phyloP scores from a whole-genome alignment of 2,113 vertebrate genomes.

The Puma concolor region DNA sequence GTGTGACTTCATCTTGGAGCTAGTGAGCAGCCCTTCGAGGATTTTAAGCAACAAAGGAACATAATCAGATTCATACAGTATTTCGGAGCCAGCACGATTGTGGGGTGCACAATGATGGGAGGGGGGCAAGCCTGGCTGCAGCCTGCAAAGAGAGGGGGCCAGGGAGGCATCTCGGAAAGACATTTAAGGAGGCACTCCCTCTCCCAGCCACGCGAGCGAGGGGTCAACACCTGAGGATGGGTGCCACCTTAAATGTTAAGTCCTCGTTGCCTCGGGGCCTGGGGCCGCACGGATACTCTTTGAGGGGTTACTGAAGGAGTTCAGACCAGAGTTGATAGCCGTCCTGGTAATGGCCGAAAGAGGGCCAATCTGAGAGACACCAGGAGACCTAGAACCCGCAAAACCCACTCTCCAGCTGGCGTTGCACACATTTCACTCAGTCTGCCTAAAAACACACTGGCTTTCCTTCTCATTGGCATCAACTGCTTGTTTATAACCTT shows the following conservation, averaged over 20 bases:
- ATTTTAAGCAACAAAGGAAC: neutral
- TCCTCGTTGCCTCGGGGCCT: neutral
- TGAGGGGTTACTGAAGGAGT: neutral
- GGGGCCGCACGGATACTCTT: no score
- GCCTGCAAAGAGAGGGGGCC: neutral
- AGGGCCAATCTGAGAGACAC: neutral
- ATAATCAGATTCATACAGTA: neutral
- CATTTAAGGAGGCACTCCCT: neutral
- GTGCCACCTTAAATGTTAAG: neutral
- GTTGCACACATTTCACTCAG: neutral
- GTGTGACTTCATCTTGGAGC: neutral
- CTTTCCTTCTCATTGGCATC: neutral
- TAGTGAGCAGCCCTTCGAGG: neutral
- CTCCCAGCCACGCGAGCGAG: no score
- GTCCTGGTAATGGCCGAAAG: accelerated
- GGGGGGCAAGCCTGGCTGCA: neutral
- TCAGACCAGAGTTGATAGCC: neutral
- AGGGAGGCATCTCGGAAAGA: neutral
- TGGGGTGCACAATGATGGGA: neutral
- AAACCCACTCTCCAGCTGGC: no score
- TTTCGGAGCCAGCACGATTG: neutral
- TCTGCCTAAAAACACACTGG: neutral
- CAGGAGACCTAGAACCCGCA: neutral
- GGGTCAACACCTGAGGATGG: neutral
- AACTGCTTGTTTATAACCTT: neutral